Conservation (phyloP, 35 echinoderm and acorn worm genomes). For the Strongylocentrotus purpuratus region DNA sequence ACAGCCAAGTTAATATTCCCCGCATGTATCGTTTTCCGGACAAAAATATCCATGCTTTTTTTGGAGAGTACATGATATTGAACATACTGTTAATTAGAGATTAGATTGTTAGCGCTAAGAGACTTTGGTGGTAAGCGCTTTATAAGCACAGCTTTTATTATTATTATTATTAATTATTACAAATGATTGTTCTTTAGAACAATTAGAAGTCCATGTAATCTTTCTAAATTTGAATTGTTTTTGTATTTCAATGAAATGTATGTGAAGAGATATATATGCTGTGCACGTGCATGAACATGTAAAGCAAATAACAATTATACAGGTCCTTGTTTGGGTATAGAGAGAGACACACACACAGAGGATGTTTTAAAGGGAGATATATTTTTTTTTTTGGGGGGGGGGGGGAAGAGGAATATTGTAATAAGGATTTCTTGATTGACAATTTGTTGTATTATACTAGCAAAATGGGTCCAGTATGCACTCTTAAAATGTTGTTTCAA, state of each 20-base stretch:
- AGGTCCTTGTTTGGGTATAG: neutral
- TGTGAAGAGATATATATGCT: neutral
- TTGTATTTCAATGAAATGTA: neutral
- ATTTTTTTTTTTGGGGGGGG: too few species aligned
- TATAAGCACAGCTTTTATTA: too few species aligned
- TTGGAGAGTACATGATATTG: neutral
- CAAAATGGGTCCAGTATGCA: neutral
- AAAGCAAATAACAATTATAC: neutral
- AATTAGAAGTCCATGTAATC: neutral
- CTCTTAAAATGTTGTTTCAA: too few species aligned
- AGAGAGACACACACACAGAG: neutral
- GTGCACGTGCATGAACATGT: neutral
- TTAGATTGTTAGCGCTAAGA: too few species aligned
- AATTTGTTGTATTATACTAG: neutral
- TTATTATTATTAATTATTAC: too few species aligned
- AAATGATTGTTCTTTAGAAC: neutral
- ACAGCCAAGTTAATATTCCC: neutral
- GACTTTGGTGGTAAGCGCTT: too few species aligned
- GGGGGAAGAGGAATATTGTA: neutral
- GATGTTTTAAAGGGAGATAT: too few species aligned
- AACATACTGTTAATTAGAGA: neutral
- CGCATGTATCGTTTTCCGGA: neutral
- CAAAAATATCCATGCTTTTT: neutral
- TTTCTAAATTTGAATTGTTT: neutral
- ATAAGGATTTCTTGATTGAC: neutral